Base-by-base conservation (phyloP, 92 coral and sea anemone species). In the Virgularia gustaviana region DNA sequence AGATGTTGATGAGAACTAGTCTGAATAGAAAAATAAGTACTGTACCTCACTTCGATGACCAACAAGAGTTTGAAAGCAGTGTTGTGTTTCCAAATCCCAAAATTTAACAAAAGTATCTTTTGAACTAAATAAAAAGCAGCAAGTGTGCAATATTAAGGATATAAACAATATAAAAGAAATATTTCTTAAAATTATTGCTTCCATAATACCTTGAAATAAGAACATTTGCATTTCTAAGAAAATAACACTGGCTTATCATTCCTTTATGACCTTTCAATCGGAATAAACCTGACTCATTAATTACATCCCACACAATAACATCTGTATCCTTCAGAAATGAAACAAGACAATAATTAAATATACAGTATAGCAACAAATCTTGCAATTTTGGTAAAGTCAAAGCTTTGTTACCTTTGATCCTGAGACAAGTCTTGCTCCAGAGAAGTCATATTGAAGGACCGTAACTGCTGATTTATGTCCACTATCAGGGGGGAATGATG, bases 41-140 rank as follows among this genome's bases (percentile, higher is more conserved):
- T 24, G 24, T 85, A 92, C 98, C 96, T 92, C 98, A 73, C 96
- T 92, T 45, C 98, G 76, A 47, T 92, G 98, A 43, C 98, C 96
- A 73, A 92, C 96, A 30, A 92, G 80, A 1, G 98, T 92, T 57
- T 88, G 85, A 84, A 92, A 92, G 57, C 98, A 92, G 68, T 92
- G 98, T 36, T 92, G 98, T 6, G 96, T 89, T 66, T 92, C 98
- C 27, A 92, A 85, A 68, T 92, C 98, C 98, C 98, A 92, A 79
- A 92, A 89, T 82, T 92, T 92, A 3, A 92, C 90, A 71, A 92
- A 71, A 44, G 88, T 92, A 61, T 92, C 98, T 64, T 92, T 92
- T 12, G 95, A 87, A 52, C 97, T 88, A 71, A 43, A 19, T 28
- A 33, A 0, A 22, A 44, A 24, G 51, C 3, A 60, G 22, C 19